Evolutionary conservation across 2,888 invertebrate genomes (phyloP).

Genomic region (Lycaena phlaeas): DNA sequence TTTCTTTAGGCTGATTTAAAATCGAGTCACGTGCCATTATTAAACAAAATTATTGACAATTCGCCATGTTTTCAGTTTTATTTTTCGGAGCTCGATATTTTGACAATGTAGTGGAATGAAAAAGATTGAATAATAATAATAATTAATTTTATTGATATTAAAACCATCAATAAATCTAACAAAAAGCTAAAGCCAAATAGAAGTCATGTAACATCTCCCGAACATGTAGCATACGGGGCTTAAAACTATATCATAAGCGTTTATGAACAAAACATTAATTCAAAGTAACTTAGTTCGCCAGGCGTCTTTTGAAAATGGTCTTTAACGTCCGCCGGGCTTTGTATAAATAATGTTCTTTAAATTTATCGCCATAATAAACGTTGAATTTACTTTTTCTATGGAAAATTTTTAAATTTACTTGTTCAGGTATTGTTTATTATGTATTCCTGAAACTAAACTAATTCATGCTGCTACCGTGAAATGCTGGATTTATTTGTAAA

Average conservation of each 20-base stretch:
- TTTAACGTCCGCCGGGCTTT: conserved; percentile 66
- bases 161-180: too few species aligned
- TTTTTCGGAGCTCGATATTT: too few species aligned
- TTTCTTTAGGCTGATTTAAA: too few species aligned
- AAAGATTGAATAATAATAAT: too few species aligned
- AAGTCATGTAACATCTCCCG: conserved; percentile 3
- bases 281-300: conserved; percentile 53
- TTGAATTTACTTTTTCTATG: conserved; percentile 61
- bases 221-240: conserved; percentile 5
- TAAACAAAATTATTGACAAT: too few species aligned
- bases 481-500: too few species aligned
- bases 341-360: conserved; percentile 67
- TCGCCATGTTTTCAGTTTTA: too few species aligned
- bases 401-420: conserved; percentile 65
- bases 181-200: background rate
- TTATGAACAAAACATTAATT: conserved; percentile 49
- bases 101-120: too few species aligned
- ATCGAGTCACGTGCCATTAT: too few species aligned
- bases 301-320: conserved; percentile 60
- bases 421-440: conserved; percentile 32
- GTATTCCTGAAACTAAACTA: too few species aligned
- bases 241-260: conserved; percentile 13
- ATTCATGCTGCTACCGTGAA: too few species aligned
- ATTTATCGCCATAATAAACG: conserved; percentile 70
- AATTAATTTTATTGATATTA: too few species aligned